These are phyloP conservation scores for Micromussa lordhowensis DNA, from an alignment of 92 coral and sea anemone genomes.

Conservation along the genomic window DNA sequence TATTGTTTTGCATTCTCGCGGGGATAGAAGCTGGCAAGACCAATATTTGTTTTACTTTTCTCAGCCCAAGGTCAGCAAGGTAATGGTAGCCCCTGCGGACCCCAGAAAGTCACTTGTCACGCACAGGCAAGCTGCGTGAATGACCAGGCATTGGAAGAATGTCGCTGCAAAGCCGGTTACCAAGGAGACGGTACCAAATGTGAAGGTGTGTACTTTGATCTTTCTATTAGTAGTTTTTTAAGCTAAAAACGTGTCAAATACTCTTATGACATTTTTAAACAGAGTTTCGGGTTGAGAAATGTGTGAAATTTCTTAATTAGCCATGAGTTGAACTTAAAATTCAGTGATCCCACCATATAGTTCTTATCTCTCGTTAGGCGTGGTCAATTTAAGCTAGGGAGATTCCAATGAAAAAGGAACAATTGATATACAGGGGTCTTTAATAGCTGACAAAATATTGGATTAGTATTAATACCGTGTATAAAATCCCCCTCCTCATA, in stretches of 20 bases:
- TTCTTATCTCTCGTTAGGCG: too few species aligned
- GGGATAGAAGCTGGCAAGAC: not conserved
- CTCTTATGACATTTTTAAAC: not conserved
- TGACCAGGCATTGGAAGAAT: conserved; percentile 59
- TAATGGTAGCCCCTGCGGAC: conserved; percentile 55
- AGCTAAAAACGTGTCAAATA: not conserved
- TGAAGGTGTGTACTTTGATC: not conserved
- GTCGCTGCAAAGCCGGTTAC: conserved; percentile 82
- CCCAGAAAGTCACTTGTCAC: conserved; percentile 69
- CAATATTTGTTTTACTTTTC: not conserved
- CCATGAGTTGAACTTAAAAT: too few species aligned
- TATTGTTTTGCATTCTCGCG: not conserved
- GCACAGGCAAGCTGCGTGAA: conserved; percentile 68
- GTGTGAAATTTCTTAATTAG: too few species aligned
- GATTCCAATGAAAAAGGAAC: not conserved
- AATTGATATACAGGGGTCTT: not conserved
- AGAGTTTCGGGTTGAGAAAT: too few species aligned
- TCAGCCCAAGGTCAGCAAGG: conserved; percentile 47
- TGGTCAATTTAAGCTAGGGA: too few species aligned
- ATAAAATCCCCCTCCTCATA: too few species aligned
- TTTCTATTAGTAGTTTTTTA: not conserved
- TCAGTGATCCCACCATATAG: too few species aligned
- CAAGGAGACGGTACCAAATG: conserved; percentile 69
- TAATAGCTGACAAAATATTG: too few species aligned
- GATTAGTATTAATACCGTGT: too few species aligned